phyloP scores from a whole-genome alignment of 2,888 invertebrate species.

The Yponomeuta cagnagella region DNA sequence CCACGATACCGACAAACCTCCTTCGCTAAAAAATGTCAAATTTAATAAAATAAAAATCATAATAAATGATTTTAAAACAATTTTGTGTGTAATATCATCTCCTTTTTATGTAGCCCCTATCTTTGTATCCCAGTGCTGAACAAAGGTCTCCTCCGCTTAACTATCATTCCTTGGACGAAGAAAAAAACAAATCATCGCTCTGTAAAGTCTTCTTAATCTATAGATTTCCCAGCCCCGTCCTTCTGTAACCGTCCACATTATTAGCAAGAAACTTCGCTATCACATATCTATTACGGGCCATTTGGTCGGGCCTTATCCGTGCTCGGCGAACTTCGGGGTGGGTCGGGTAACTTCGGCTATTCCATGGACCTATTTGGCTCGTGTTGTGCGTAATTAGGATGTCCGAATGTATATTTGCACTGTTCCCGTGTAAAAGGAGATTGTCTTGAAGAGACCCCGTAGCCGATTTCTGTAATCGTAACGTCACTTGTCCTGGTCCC shows the following conservation, averaged over 20 bases:
- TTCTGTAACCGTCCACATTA: background rate
- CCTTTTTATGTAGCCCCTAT: no score
- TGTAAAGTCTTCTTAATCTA: no score
- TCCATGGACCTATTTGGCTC: background rate
- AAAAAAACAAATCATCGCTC: no score
- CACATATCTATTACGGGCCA: conserved; percentile 1
- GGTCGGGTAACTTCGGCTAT: background rate
- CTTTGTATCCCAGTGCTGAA: no score
- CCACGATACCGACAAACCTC: no score
- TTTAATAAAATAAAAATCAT: no score
- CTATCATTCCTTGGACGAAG: no score
- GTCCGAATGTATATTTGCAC: background rate
- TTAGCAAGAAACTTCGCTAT: background rate
- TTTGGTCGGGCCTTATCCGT: background rate
- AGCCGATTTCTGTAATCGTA: background rate
- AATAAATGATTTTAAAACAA: no score
- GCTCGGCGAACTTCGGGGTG: background rate
- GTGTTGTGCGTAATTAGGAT: background rate
- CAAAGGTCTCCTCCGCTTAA: no score
- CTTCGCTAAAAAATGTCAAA: no score
- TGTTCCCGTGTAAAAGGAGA: background rate
- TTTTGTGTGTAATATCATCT: no score
- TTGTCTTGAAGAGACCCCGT: background rate
- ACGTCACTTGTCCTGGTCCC: background rate
- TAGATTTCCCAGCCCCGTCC: background rate